Evolutionary conservation across 2,113 vertebrate species (phyloP).

Genomic region (Pitta sordida): DNA sequence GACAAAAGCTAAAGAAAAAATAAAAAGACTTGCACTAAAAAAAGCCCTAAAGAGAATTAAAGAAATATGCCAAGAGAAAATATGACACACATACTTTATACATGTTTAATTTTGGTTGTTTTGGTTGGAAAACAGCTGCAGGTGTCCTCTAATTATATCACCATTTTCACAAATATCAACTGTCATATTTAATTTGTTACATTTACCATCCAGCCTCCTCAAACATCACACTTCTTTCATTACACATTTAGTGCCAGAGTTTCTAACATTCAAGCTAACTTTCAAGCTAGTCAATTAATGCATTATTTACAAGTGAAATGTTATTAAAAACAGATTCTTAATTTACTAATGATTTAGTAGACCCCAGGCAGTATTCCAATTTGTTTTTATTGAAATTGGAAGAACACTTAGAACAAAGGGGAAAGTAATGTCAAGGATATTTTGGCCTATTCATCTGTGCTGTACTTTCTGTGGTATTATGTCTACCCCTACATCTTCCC

Average conservation of each 20-base stretch:
- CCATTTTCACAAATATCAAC: conserved; percentile 84
- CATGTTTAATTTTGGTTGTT: conserved; percentile 84
- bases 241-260: conserved; percentile 78
- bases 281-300: conserved; percentile 92
- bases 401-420: conserved; percentile 73
- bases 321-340: conserved; percentile 98
- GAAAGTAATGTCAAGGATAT: conserved; percentile 63
- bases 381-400: conserved; percentile 85
- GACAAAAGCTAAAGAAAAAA: conserved; percentile 27
- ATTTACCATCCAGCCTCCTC: conserved; percentile 74
- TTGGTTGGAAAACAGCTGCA: conserved; percentile 83
- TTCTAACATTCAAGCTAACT: conserved; percentile 85
- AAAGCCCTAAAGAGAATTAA: conserved; percentile 61
- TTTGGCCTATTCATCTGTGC: conserved; percentile 54
- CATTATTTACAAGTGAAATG: conserved; percentile 97
- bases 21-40: neutral
- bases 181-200: conserved; percentile 84
- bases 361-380: conserved; percentile 89
- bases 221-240: conserved; percentile 76
- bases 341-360: conserved; percentile 97
- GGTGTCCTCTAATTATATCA: conserved; percentile 85
- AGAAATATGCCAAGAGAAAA: conserved; percentile 67
- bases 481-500: conserved; percentile 52
- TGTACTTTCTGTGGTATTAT: conserved; percentile 49
- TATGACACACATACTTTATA: conserved; percentile 69